phyloP scores from a whole-genome alignment of 2,888 invertebrate species.

The Tipula lateralis region DNA sequence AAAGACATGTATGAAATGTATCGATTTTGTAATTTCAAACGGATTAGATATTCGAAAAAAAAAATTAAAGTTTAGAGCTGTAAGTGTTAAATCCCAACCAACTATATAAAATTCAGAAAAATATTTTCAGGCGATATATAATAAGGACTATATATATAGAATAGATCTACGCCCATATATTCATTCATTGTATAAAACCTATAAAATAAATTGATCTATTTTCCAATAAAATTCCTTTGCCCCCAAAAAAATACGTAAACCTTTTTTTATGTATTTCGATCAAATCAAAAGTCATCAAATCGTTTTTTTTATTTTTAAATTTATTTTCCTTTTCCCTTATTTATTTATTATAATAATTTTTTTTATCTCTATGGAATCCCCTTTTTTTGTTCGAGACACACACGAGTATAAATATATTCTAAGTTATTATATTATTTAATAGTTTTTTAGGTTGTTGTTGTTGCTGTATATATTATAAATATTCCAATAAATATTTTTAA shows the following conservation, averaged over 20 bases:
- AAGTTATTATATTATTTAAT: background rate
- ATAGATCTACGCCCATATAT: background rate
- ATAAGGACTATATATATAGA: background rate
- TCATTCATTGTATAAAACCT: background rate
- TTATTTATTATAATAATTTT: background rate
- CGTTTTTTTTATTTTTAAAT: background rate
- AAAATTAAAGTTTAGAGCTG: too few species aligned
- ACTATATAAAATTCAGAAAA: background rate
- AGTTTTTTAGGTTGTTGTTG: background rate
- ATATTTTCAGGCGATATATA: background rate
- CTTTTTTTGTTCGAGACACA: background rate
- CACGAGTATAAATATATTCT: background rate
- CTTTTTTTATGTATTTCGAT: background rate
- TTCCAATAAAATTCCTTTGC: background rate
- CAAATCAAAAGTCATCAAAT: slow-evolving; percentile 8
- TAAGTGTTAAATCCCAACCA: too few species aligned
- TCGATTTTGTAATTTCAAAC: too few species aligned
- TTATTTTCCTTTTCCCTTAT: background rate
- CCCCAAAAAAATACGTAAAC: background rate
- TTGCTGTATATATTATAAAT: background rate
- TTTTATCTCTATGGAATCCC: background rate
- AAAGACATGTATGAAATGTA: too few species aligned
- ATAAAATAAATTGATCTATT: background rate
- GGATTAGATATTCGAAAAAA: too few species aligned
- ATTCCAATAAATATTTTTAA: background rate